Base-by-base conservation (phyloP, 2,797 vertebrate species). In the Halcyon badia region DNA sequence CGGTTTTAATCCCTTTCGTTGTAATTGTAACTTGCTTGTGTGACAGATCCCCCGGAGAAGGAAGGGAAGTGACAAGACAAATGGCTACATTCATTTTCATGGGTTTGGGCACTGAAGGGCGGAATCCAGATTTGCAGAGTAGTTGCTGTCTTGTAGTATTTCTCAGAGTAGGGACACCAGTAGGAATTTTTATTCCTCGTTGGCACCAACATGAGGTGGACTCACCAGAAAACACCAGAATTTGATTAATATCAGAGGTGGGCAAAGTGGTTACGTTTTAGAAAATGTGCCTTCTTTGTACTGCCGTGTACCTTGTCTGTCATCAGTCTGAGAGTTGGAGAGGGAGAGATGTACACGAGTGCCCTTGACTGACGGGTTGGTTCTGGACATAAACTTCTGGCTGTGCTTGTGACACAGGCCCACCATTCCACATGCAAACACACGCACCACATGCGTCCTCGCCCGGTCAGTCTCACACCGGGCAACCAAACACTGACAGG, bases 371-470 rank as follows among this genome's bases (percentile, higher is more conserved):
- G 39, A 20, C 1, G 0, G 24, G 22, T 7, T 71, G 41, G 16
- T 35, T 77, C 60, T 44, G 25, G 39, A 31, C 39, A 14, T 14
- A 22, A 2, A 14, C 37, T 77, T 42, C 35, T 68, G 56, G 57
- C 68, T 31, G 3, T 61, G 52, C 39, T 65, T 54, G 54, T 44
- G 58, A 76, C 79, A 64, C 57, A 73, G 66, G 62, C 52, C 66
- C 82, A 83, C 56, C 66, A 15, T 78, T 77, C 90, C 85, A 83
- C 60, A 85, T 87, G 79, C 46, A 19, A 70, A 68, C 44, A 68
- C 44, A 66, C 83, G 56, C 25, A 3, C 81, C 28, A n/a, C 9
- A 5, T 24, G 20, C 17, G 22, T 82, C 73, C 75, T 62, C 22
- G 72, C 79, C 83, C 57, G 82, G 19, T 65, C 75, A 78, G 64